Conservation (phyloP, 2,797 vertebrate genomes). For the Tokudaia tokunoshimensis region DNA sequence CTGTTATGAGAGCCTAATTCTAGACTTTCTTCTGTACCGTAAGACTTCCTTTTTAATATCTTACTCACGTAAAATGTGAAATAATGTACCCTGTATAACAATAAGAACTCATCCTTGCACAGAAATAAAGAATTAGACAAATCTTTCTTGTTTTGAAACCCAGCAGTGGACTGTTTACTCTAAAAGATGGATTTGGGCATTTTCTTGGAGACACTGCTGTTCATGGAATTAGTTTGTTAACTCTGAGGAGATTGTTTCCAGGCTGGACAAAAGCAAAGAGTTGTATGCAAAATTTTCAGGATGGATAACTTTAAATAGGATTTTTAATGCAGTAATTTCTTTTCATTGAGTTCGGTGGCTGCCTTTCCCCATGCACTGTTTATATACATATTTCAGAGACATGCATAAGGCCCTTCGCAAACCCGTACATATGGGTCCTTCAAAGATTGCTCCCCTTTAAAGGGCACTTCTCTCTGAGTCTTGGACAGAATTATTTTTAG, state of each 20-base stretch:
- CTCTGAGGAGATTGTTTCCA: conserved; percentile 13
- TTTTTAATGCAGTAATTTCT: conserved; percentile 45
- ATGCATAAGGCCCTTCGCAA: neutral
- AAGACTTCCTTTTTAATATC: conserved; percentile 57
- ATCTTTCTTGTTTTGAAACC: conserved; percentile 36
- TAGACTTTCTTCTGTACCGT: neutral
- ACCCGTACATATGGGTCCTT: neutral
- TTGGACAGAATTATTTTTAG: conserved; percentile 72
- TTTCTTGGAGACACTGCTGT: neutral
- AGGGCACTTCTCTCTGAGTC: conserved; percentile 4
- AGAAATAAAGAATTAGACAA: conserved; percentile 39
- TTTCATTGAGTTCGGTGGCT: conserved; percentile 39
- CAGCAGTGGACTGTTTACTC: neutral
- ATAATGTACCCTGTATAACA: neutral
- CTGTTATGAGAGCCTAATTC: neutral
- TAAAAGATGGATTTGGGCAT: neutral
- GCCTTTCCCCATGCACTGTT: neutral
- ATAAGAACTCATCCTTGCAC: conserved; percentile 48
- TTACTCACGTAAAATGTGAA: neutral
- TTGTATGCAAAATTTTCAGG: neutral
- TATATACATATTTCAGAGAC: conserved; percentile 53
- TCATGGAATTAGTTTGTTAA: conserved; percentile 43
- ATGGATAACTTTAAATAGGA: conserved; percentile 20
- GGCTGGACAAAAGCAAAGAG: conserved; percentile 10
- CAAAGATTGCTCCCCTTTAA: neutral